These are phyloP conservation scores for Adelosebastes latens DNA, from an alignment of 2,797 vertebrate species.

Conservation along the genomic window DNA sequence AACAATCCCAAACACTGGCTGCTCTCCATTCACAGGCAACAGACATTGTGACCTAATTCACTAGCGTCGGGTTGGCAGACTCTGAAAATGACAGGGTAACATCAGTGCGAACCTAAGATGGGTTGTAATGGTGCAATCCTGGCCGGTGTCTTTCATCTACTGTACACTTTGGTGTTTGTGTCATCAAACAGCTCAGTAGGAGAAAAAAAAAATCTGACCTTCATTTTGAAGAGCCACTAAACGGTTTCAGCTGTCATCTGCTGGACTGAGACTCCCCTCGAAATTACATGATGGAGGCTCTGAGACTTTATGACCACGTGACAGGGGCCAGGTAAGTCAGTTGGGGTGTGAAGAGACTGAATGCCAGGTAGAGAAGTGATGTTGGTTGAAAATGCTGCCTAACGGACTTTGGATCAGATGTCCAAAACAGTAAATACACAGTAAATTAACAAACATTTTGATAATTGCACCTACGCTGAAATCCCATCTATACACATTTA, in stretches of 20 bases:
- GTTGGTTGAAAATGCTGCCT: not conserved
- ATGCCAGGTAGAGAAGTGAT: not conserved
- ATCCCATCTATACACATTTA: not conserved
- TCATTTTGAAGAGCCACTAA: conserved; percentile 45
- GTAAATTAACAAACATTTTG: too few species aligned
- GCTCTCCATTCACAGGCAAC: conserved; percentile 15
- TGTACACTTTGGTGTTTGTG: conserved; percentile 50
- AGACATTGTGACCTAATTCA: conserved; percentile 53
- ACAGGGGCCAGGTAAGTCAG: conserved; percentile 7
- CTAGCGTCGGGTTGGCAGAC: conserved; percentile 36
- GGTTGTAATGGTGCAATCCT: conserved; percentile 43
- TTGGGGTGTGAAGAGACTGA: not conserved
- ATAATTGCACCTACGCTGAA: not conserved
- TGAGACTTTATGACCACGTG: not conserved
- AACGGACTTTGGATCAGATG: not conserved
- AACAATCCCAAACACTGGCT: conserved; percentile 19
- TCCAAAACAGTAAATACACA: not conserved
- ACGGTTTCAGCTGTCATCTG: conserved; percentile 55
- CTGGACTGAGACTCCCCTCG: conserved; percentile 13
- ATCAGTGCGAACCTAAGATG: conserved; percentile 19
- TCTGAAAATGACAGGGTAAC: conserved; percentile 68
- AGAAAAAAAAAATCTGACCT: conserved; percentile 33
- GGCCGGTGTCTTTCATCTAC: conserved; percentile 62
- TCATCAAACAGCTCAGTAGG: conserved; percentile 29
- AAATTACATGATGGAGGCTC: conserved; percentile 55